These are phyloP conservation scores for Antennarius maculatus DNA, from an alignment of 2,797 vertebrate genomes.

Conservation along the genomic window DNA sequence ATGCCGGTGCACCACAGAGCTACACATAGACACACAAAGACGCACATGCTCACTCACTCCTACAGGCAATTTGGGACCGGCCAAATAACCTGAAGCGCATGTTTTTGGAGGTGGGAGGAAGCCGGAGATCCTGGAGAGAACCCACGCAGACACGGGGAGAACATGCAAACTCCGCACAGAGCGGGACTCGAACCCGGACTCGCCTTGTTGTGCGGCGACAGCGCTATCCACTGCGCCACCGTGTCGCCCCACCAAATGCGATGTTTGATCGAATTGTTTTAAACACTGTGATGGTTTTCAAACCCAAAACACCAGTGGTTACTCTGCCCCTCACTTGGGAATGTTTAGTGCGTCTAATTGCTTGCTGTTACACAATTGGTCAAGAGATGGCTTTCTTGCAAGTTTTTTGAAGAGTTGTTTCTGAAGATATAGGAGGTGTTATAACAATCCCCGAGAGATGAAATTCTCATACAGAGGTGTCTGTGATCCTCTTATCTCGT, in stretches of 20 bases:
- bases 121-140: too few species aligned
- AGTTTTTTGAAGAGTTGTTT: slow-evolving; percentile 50
- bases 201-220: too few species aligned
- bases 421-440: slow-evolving; percentile 62
- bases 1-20: too few species aligned
- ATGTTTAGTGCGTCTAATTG: slow-evolving; percentile 25
- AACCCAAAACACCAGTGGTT: slow-evolving; percentile 44
- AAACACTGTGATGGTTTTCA: slow-evolving; percentile 54
- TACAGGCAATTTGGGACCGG: too few species aligned
- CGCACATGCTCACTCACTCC: too few species aligned
- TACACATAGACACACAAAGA: too few species aligned
- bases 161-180: too few species aligned
- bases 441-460: slow-evolving; percentile 51
- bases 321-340: slow-evolving; percentile 22
- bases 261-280: slow-evolving; percentile 31
- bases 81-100: too few species aligned
- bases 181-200: too few species aligned
- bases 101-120: too few species aligned
- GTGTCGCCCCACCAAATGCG: slow-evolving; percentile 29
- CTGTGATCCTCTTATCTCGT: slow-evolving; percentile 48
- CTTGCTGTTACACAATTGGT: slow-evolving; percentile 29
- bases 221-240: too few species aligned
- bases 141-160: too few species aligned
- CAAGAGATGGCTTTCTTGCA: slow-evolving; percentile 40
- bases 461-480: slow-evolving; percentile 40